Conservation (phyloP, 1,140 invertebrate species). For the Archivesica marissinica region DNA sequence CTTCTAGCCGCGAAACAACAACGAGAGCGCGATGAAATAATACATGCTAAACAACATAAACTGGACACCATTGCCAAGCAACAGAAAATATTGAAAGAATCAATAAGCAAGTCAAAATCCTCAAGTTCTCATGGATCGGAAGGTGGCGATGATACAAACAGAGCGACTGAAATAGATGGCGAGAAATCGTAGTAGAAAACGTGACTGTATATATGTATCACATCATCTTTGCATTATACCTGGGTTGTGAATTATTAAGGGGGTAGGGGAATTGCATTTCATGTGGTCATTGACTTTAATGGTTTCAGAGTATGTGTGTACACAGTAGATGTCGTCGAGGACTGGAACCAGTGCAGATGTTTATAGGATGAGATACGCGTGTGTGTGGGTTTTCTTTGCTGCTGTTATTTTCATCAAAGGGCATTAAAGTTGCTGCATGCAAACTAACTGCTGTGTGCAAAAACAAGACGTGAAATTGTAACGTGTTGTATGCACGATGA, state of each 20-base stretch:
- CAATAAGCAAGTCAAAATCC: background rate
- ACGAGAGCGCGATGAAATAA: conserved; percentile 26
- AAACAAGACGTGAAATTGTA: no score
- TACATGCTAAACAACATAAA: conserved; percentile 34
- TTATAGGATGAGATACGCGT: no score
- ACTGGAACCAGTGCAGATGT: no score
- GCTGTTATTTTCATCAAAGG: no score
- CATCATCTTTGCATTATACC: background rate
- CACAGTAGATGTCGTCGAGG: no score
- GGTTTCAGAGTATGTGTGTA: no score
- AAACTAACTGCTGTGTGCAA: no score
- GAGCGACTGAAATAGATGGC: background rate
- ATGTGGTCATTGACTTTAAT: no score
- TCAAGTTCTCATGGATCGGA: conserved; percentile 38
- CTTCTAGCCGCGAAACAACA: conserved; percentile 55
- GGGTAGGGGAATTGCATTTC: no score
- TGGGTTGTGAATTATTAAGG: conserved; percentile 22
- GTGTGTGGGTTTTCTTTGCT: no score
- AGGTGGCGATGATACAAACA: background rate
- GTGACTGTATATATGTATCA: background rate
- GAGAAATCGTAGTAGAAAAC: conserved; percentile 19
- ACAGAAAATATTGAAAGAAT: conserved; percentile 19
- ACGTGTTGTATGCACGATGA: no score
- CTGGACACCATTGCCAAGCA: conserved; percentile 10
- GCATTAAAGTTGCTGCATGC: no score